Base-by-base conservation (phyloP, 2,113 vertebrate genomes). In the Electrona antarctica region DNA sequence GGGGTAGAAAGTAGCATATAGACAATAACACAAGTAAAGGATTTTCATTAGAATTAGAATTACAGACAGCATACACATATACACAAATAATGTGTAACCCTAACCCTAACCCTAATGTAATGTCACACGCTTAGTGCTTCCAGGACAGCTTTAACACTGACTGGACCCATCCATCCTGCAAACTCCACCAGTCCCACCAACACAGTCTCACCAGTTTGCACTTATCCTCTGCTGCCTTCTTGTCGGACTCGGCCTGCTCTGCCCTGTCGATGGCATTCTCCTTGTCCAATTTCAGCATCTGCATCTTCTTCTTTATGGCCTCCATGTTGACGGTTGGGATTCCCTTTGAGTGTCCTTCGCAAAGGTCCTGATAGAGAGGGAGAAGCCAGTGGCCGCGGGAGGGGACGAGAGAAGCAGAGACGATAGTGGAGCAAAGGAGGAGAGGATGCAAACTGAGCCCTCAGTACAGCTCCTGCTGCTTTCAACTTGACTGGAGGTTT, bases 241-340 rank as follows among this genome's bases (percentile, higher is more conserved):
- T 94, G 73, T 97, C 97, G 0, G 94, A 89, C 85, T 99, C 98
- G 0, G 96, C 95, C 90, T 97, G 95, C 69, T 98, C 96, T 0
- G 98, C 96, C 7, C 96, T 90, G 90, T 98, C 96, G 1, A 97
- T 93, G 89, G 98, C 97, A 0, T 96, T 97, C 92, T 98, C 97
- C 90, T 96, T 98, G 92, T 99, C 97, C 85, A 97, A 29, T 86
- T 97, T 99, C 84, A 98, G 88, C 96, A 98, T 98, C 93, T 99
- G 96, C 97, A 99, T 99, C 93, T 98, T 98, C 92, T 98, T 99
- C 93, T 97, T 98, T 89, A 98, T 98, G 79, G 97, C 97, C 82
- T 98, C 97, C 98, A 99, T 99, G 88, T 79, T 86, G 88, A 77
- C 69, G 51, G 1, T 49, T 57, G 73, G 57, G 54, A 6, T 52